Conservation (phyloP, 2,113 vertebrate genomes). For the Dipodomys stephensi region DNA sequence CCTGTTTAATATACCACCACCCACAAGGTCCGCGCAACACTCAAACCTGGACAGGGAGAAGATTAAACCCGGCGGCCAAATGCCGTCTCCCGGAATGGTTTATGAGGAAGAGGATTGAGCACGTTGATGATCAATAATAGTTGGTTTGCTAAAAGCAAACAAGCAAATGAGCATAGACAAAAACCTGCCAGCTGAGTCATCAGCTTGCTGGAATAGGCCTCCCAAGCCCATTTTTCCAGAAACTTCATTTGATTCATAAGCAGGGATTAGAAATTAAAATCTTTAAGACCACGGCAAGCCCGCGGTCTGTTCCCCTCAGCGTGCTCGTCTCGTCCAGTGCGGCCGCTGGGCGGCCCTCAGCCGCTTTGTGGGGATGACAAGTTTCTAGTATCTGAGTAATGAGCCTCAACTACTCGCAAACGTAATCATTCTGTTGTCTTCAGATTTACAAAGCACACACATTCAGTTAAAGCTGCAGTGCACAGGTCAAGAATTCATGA, state of each 20-base stretch:
- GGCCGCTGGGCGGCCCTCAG: background rate
- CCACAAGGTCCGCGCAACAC: too few relatives aligned
- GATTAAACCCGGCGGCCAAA: background rate
- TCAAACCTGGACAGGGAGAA: background rate
- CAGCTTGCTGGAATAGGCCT: background rate
- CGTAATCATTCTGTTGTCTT: constrained; percentile 24
- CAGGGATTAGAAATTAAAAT: background rate
- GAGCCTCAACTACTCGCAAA: constrained; percentile 22
- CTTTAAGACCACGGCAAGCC: background rate
- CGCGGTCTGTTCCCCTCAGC: background rate
- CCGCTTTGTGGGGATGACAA: background rate
- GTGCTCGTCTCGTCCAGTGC: background rate
- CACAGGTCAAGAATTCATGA: background rate
- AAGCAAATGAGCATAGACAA: background rate
- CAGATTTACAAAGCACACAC: background rate
- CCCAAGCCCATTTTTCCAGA: background rate
- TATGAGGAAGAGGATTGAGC: background rate
- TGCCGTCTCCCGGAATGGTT: background rate
- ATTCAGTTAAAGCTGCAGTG: constrained; percentile 22
- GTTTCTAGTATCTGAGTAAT: constrained; percentile 33
- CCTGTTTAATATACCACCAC: constrained; percentile 13
- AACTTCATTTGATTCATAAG: background rate
- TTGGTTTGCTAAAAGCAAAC: background rate
- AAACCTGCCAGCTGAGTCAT: background rate
- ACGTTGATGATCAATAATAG: background rate